These are phyloP conservation scores for Neria commutata DNA, from an alignment of 2,888 invertebrate species.

Conservation along the genomic window DNA sequence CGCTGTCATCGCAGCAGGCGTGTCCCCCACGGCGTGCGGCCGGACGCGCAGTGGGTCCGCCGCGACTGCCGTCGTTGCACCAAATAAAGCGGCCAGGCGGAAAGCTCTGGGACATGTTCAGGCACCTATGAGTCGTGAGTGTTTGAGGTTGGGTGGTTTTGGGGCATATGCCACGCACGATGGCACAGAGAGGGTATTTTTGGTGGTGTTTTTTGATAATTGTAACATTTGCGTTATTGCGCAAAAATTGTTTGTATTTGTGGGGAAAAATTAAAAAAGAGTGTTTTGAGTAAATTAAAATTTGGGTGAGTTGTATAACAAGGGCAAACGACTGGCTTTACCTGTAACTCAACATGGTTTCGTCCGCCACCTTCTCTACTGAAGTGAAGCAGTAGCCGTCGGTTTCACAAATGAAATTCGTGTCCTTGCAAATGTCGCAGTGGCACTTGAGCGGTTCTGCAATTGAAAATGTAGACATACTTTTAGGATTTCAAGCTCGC, in stretches of 20 bases:
- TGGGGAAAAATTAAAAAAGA: constrained; percentile 11
- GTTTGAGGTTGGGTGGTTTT: constrained; percentile 14
- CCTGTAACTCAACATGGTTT: constrained; percentile 74
- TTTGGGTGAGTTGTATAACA: not conserved
- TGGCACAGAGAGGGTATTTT: constrained; percentile 23
- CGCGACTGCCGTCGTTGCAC: constrained; percentile 59
- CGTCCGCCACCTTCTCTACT: constrained; percentile 63
- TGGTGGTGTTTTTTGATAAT: constrained; percentile 18
- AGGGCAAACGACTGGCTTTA: constrained; percentile 63
- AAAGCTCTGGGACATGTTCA: constrained; percentile 57
- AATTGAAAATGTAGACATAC: not conserved
- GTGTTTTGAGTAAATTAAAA: not conserved
- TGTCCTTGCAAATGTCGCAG: constrained; percentile 78
- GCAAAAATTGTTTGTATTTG: constrained; percentile 5
- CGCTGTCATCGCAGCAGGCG: constrained; percentile 58
- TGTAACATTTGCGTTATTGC: constrained; percentile 12
- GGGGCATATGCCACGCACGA: constrained; percentile 10
- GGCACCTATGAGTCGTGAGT: constrained; percentile 55
- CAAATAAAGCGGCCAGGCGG: constrained; percentile 61
- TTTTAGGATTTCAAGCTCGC: not conserved
- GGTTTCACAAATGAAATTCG: constrained; percentile 83
- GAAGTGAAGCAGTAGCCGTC: constrained; percentile 90
- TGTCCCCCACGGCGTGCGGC: constrained; percentile 55
- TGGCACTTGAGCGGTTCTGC: constrained; percentile 72
- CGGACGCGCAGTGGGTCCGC: constrained; percentile 59